Evolutionary conservation across 2,797 vertebrate species (phyloP), one percentile per base, ranked within the genome.

Genomic region (Champsocephalus esox): DNA sequence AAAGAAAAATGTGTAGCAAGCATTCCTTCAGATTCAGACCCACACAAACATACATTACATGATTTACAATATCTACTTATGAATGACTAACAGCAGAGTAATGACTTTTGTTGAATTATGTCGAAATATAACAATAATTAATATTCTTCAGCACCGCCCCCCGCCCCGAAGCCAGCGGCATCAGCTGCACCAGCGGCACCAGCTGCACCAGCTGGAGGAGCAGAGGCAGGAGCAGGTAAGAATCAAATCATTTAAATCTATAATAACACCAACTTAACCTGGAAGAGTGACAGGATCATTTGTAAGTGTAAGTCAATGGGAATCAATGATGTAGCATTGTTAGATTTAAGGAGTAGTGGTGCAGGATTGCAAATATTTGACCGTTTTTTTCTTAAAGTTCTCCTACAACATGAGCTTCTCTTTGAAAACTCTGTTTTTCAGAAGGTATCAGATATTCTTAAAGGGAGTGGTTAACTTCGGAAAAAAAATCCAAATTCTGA

Each of bases 181-280:
- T 72, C 88, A 41, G 79, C 65, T 73, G 88, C 69, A 50, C 71
- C 52, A 48, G 71, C 63, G 2, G 71, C 63, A 52, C 73, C 88
- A 41, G 79, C 65, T 73, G 88, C 69, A 50, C 71, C 52, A 48
- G 71, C 63, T 48, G 81, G 77, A 78, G 74, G 45, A 70, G n/a
- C 55, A 66, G 88, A 79, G 80, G 61, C 24, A 67, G 88, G 79
- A 81, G 61, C 24, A 80, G 80, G 86, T 87, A 59, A 81, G 76
- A 60, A 34, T 12, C 48, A 56, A 38, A 9, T 38, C 34, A 38
- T 9, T 38, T 38, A 5, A 38, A 7, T 52, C 32, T 70, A 14
- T 24, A 14, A 21, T 52, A 1, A 52, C 12, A 44, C 12, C 10
- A 38, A 6, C 10, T 17, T 21, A 17, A 66, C 48, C 46, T 9